Evolutionary conservation across 2,797 vertebrate species (phyloP).

Genomic region (Oryzias sinensis): DNA sequence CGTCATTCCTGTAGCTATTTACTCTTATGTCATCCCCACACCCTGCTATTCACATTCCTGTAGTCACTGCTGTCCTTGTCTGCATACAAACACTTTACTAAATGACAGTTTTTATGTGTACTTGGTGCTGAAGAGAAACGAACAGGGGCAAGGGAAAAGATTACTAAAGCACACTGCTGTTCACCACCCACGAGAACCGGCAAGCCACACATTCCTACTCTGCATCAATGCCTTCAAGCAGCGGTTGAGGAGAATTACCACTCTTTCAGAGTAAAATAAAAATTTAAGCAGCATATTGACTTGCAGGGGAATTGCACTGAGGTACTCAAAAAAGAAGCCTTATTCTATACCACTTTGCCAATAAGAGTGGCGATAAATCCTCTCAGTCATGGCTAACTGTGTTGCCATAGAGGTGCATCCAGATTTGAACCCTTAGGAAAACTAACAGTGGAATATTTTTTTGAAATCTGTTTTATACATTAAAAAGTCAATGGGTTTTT

Average conservation of each 20-base stretch:
- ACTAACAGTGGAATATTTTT: too few species aligned
- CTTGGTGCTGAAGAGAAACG: conserved; percentile 7
- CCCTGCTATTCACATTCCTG: not conserved
- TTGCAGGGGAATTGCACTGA: not conserved
- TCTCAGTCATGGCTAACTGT: too few species aligned
- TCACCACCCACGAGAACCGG: not conserved
- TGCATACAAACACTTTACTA: conserved; percentile 6
- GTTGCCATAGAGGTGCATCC: too few species aligned
- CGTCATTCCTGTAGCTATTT: not conserved
- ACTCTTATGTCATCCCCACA: conserved; percentile 1
- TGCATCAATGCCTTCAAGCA: conserved; percentile 16
- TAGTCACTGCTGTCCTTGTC: not conserved
- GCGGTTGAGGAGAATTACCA: not conserved
- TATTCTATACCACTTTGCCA: not conserved
- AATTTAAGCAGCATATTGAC: not conserved
- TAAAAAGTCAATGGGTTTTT: too few species aligned
- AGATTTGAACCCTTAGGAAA: too few species aligned
- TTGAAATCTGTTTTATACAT: too few species aligned
- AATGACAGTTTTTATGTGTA: conserved; percentile 6
- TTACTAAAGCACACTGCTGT: conserved; percentile 6
- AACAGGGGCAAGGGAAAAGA: conserved; percentile 15
- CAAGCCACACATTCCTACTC: not conserved
- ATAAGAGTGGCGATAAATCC: too few species aligned
- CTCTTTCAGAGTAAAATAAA: not conserved
- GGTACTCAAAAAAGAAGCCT: not conserved